Conservation (phyloP, 2,888 invertebrate genomes). For the Operophtera brumata region DNA sequence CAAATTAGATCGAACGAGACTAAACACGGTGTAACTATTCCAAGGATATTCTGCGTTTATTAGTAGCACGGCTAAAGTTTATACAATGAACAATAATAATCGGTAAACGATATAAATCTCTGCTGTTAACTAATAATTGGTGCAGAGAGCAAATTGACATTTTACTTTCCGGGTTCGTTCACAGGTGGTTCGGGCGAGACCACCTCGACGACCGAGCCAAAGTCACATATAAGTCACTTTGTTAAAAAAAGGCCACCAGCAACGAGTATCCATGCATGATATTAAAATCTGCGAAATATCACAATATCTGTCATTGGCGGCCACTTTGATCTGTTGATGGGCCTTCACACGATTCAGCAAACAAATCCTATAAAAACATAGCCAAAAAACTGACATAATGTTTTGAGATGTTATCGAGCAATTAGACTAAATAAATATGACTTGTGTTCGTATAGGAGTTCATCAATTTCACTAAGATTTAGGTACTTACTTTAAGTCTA, state of each 20-base stretch:
- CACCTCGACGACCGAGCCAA: conserved; percentile 71
- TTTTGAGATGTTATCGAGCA: conserved; percentile 9
- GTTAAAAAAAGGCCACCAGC: conserved; percentile 63
- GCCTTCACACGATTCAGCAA: conserved; percentile 11
- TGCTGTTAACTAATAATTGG: conserved; percentile 20
- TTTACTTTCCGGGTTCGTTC: conserved; percentile 65
- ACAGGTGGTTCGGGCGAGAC: conserved; percentile 57
- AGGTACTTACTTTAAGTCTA: too few relatives aligned
- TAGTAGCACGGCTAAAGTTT: conserved; percentile 24
- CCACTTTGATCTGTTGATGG: conserved; percentile 58
- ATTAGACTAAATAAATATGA: background rate
- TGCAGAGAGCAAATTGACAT: conserved; percentile 60
- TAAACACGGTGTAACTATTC: too few relatives aligned
- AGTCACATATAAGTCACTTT: conserved; percentile 76
- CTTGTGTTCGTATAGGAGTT: background rate
- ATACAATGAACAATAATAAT: conserved; percentile 22
- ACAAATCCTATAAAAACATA: conserved; percentile 8
- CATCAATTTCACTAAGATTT: background rate
- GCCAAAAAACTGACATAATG: conserved; percentile 17
- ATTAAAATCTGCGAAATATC: conserved; percentile 72
- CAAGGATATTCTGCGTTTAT: too few relatives aligned
- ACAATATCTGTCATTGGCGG: conserved; percentile 75
- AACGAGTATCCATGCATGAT: conserved; percentile 64
- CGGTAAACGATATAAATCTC: conserved; percentile 1
- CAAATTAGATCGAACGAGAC: too few relatives aligned